Evolutionary conservation across 2,797 vertebrate species (phyloP), one percentile per base, ranked within the genome.

Genomic region (Myripristis murdjan): DNA sequence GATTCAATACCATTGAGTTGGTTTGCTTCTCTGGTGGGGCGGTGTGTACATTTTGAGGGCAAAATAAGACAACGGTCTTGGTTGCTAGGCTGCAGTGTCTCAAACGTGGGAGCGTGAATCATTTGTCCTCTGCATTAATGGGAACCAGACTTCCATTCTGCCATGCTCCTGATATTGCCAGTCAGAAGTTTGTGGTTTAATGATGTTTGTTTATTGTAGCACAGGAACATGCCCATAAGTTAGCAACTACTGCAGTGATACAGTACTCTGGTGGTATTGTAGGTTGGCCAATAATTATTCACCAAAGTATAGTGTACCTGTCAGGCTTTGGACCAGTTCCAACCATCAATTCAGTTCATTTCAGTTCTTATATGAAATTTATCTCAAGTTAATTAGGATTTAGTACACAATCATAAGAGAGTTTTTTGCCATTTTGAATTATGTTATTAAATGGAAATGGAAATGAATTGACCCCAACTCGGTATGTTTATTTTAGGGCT

Each of bases 401-500:
- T 52, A 54, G 23, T 37, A 7, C 2, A 18, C 22, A 6, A 3
- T 55, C 5, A 16, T 28, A 12, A 37, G 14, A 1, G 61, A 63
- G 46, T 18, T 0, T 54, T 2, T n/a, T 62, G 8, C 1, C 59
- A 44, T 55, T 69, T 72, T 28, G 3, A 73, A 70, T 64, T 37
- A 39, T 33, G 2, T 6, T 58, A 41, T 64, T 37, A 60, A 54
- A 22, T 48, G 15, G 18, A 58, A 71, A 70, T 58, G 43, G 77
- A 37, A 62, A 18, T 62, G 18, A 75, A 60, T 33, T 14, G 31
- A 73, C n/a, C 20, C 54, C 35, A 46, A 53, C 68, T 22, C 33
- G 64, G 62, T 74, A 41, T 73, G 86, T 90, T 81, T 92, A 93
- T 93, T 93, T 92, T 87, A 53, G 81, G 83, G 56, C 1, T 1